Evolutionary conservation across 2,888 invertebrate species (phyloP).

Genomic region (Leucoma salicis): DNA sequence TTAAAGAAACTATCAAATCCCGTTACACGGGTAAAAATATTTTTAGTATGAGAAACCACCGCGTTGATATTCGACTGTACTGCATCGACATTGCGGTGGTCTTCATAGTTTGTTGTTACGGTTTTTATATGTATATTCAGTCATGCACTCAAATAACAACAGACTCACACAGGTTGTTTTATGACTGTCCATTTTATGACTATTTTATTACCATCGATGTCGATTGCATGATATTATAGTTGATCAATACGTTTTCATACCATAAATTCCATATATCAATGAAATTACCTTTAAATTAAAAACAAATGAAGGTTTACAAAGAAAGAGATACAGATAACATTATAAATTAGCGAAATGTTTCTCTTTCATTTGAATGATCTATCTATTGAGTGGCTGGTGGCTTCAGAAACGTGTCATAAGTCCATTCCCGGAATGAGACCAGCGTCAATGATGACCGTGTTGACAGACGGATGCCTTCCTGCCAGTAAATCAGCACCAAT

Average conservation of each 20-base stretch:
- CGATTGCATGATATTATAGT: conserved; percentile 37
- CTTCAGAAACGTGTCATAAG: conserved; percentile 45
- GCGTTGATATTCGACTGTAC: conserved; percentile 51
- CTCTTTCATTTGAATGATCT: conserved; percentile 33
- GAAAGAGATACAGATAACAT: too few species aligned
- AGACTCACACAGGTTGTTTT: conserved; percentile 60
- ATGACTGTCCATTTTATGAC: conserved; percentile 49
- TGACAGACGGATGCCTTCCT: conserved; percentile 73
- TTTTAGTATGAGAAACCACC: conserved; percentile 61
- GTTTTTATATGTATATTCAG: conserved; percentile 69
- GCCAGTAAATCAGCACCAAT: conserved; percentile 41
- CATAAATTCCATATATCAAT: too few species aligned
- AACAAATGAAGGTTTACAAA: too few species aligned
- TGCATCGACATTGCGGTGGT: conserved; percentile 68
- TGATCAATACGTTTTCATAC: conserved; percentile 42
- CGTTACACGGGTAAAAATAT: conserved; percentile 40
- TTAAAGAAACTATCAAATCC: conserved; percentile 19
- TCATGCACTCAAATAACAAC: conserved; percentile 63
- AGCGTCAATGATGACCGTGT: conserved; percentile 53
- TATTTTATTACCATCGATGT: conserved; percentile 47
- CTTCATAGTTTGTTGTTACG: conserved; percentile 64
- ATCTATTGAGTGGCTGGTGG: conserved; percentile 33
- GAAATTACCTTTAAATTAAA: too few species aligned
- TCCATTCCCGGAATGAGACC: conserved; percentile 57
- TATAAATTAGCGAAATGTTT: conserved; percentile 12